Evolutionary conservation across 1,140 invertebrate genomes (phyloP), one percentile per base, ranked within the genome.

Genomic region (Lysiphlebus fabarum): DNA sequence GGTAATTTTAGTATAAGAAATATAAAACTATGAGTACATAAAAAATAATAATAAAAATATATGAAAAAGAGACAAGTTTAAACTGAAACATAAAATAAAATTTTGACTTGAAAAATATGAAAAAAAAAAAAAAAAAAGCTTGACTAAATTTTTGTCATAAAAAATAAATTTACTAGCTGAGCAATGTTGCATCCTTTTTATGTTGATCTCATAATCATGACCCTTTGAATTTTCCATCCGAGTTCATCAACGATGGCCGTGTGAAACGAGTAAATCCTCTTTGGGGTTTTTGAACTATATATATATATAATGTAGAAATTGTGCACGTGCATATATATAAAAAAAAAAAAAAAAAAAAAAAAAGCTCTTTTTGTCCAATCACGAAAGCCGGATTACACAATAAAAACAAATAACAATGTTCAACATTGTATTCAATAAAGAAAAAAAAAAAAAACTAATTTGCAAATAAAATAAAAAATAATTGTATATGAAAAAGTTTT

Each of bases 191-290:
- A 26, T 26, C 17, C 17, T 26, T 26, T 26, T 26, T 26, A 26
- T 26, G 17, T 26, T 26, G 17, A 26, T 26, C 17, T 26, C 17
- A 26, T 43, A 9, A 17, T 7, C 41, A 38, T 17, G 34, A 36
- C 26, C 51, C 51, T 38, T 53, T 17, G 37, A 50, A 36, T 50
- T 37, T 50, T 36, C 9, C 48, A 17, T 26, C 17, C 9, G 48
- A 50, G 48, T 50, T 33, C 48, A 34, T 53, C 37, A 14, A 17
- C n/a, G 33, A 55, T 55, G 54, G 47, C 47, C 54, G 54, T 56
- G 54, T 56, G 54, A 56, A 56, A 47, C 36, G 47, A 56, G 47
- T 47, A 38, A 41, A 53, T 17, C 43, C 54, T 44, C 54, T 47
- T 6, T 37, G 17, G 37, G 8, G 6, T 10, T 26, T n/a, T 26